phyloP scores from a whole-genome alignment of 2,888 invertebrate genomes.

The Cancer borealis region DNA sequence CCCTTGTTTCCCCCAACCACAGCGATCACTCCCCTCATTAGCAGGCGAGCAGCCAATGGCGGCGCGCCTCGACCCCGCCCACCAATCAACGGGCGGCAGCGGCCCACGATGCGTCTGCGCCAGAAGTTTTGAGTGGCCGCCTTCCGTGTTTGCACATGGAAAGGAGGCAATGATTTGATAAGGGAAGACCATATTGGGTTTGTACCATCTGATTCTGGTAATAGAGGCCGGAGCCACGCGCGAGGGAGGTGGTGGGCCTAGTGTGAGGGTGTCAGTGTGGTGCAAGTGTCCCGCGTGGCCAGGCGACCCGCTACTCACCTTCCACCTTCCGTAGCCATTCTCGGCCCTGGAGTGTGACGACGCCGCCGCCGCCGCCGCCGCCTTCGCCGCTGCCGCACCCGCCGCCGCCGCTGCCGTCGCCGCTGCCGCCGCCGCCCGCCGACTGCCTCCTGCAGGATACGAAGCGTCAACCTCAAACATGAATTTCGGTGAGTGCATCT shows the following conservation, averaged over 20 bases:
- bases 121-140: slow-evolving; percentile 71
- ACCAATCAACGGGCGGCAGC: slow-evolving; percentile 67
- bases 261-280: slow-evolving; percentile 66
- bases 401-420: slow-evolving; percentile 6
- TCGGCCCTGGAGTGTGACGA: not conserved
- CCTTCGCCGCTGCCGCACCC: slow-evolving; percentile 21
- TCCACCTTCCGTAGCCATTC: not conserved
- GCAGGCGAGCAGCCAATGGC: slow-evolving; percentile 66
- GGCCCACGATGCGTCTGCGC: slow-evolving; percentile 60
- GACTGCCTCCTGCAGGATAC: slow-evolving; percentile 38
- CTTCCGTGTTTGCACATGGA: slow-evolving; percentile 70
- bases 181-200: slow-evolving; percentile 77
- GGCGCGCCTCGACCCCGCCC: slow-evolving; percentile 52
- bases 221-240: slow-evolving; percentile 73
- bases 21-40: slow-evolving; percentile 73
- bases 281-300: slow-evolving; percentile 61
- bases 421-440: not conserved
- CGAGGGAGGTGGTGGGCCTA: slow-evolving; percentile 63
- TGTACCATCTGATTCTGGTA: slow-evolving; percentile 77
- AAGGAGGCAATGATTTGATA: slow-evolving; percentile 77
- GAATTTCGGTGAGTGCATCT: slow-evolving; percentile 66
- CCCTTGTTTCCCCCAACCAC: slow-evolving; percentile 75
- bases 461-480: slow-evolving; percentile 50
- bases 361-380: not conserved
- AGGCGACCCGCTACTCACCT: slow-evolving; percentile 24